phyloP scores from a whole-genome alignment of 2,113 vertebrate species.

The Phylloscopus trochilus region DNA sequence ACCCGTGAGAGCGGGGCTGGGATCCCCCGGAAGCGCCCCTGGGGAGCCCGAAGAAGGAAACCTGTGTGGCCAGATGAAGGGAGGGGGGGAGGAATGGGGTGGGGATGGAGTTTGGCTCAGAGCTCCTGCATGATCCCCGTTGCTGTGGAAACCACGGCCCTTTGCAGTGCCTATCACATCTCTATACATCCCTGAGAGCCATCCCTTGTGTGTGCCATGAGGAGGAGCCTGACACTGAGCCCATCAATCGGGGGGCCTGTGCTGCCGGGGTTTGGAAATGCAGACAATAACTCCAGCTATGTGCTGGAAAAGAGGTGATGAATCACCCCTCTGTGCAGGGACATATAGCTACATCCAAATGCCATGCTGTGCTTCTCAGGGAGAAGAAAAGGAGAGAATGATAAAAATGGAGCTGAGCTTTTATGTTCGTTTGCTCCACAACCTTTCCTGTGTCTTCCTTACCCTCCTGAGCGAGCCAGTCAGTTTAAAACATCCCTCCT shows the following conservation, averaged over 20 bases:
- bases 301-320: background rate
- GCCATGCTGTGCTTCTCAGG: background rate
- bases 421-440: background rate
- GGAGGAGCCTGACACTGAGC: background rate
- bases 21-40: background rate
- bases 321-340: background rate
- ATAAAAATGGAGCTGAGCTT: background rate
- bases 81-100: background rate
- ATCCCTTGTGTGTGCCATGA: background rate
- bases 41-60: background rate
- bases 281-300: background rate
- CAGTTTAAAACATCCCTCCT: background rate
- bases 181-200: background rate
- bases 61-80: background rate
- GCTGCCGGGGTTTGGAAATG: background rate
- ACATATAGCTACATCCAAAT: background rate
- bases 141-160: slow-evolving; percentile 42
- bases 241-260: slow-evolving; percentile 16
- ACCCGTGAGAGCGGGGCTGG: background rate
- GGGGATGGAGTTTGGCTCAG: slow-evolving; percentile 9
- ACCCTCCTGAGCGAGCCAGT: background rate
- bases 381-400: background rate
- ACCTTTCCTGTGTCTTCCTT: background rate
- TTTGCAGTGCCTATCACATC: background rate
- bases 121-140: background rate